Base-by-base conservation (phyloP, 2,113 vertebrate species). In the Lepus timidus region DNA sequence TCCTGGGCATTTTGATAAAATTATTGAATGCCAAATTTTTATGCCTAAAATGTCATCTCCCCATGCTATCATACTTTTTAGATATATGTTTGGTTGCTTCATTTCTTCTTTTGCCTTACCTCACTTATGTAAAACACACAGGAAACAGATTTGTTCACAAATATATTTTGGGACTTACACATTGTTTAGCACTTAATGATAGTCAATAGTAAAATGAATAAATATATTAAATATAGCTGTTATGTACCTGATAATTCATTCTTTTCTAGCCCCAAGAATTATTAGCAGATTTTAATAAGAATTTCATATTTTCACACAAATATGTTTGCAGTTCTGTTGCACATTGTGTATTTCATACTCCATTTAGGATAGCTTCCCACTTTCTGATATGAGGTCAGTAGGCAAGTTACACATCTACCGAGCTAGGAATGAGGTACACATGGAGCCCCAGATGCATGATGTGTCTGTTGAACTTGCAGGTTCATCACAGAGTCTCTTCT, bases 91-190 rank as follows among this genome's bases (percentile, higher is more conserved):
- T 73, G 44, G 83, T 71, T 92, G 51, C 39, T 19, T 78, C 87
- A 89, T 93, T 62, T 90, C 71, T 70, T 83, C n/a, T 51, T 75
- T 89, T 89, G 33, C 75, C 55, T 93, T n/a, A 33, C 4, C 14
- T 14, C 14, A 84, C 36, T 58, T 58, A 58, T 16, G 19, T 16
- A 58, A 16, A 58, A 58, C 17, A 58, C 19, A 58, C 55, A 58
- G 55, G 19, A 58, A 58, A 58, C 55, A 58, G 55, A 58, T 58
- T 73, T 84, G 9, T 52, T 58, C 44, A n/a, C 7, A 75, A 13
- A 31, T 58, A 16, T 33, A 39, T 55, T 74, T 51, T 93, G 0
- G 75, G 65, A n/a, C 39, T 84, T 80, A 5, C 13, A 25, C 1
- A 55, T 52, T 33, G 7, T 25, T 84, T 76, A 86, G 68, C 17